Evolutionary conservation across 30 jellyfish, hydroid and myxozoan genomes (phyloP), one percentile per base, ranked within the genome.

Genomic region (Hydractinia echinata): DNA sequence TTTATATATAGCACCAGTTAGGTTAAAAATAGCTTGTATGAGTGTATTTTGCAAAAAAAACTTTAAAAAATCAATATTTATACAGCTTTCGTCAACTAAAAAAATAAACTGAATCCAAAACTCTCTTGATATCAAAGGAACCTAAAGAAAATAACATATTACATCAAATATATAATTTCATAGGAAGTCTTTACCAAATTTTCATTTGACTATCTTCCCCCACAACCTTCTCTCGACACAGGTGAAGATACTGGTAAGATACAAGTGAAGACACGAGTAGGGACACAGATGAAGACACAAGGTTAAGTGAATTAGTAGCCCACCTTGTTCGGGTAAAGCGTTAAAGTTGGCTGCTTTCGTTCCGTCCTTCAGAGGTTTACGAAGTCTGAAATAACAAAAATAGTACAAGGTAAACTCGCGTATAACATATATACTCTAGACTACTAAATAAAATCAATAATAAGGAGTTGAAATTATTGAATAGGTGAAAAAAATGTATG

Each of bases 101-200:
- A 82, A 91, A 91, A 70, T 91, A 91, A 3, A 84, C 76, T 3
- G 98, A 91, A 30, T 85, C 82, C 66, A 64, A 19, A 10, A 89
- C 97, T 60, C 76, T 81, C 8, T 76, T 81, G 58, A 85, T 53
- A 66, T 85, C 96, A 53, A 89, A 85, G 5, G 81, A 5, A 14
- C 96, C 96, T 88, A 71, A 13, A 73, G 49, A 10, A 56, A 87
- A 50, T 64, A 53, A 71, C 9, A 13, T n/a, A 13, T 64, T n/a
- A 64, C 74, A 64, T n/a, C 8, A 7, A 58, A 11, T 13, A 58
- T 11, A 16, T 11, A 20, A 67, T 13, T 13, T 67, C 51, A 10
- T 13, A 13, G 14, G 14, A 20, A 67, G 19, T 67, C 11, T 13
- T 20, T 10, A 21, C 14, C 19, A 67, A 67, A 67, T 11, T 20